Conservation (phyloP, 2,113 vertebrate genomes). For the Ictalurus punctatus region DNA sequence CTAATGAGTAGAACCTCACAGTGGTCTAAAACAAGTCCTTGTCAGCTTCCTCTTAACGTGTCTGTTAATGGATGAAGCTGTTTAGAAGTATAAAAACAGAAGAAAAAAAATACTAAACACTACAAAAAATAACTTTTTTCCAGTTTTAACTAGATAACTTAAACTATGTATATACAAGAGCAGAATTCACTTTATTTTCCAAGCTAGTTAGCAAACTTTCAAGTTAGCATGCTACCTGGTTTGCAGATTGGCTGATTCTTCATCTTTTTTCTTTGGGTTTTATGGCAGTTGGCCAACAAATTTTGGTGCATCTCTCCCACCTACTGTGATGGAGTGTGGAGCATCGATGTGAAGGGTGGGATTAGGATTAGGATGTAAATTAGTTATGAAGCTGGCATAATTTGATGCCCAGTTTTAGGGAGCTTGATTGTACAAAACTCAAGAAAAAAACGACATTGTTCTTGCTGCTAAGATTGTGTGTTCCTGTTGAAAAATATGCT, state of each 20-base stretch:
- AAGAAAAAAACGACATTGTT: background rate
- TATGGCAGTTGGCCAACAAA: too few relatives aligned
- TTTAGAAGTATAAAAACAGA: too few relatives aligned
- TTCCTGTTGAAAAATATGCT: background rate
- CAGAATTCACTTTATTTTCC: background rate
- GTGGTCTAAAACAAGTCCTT: background rate
- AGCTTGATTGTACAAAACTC: background rate
- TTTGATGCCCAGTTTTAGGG: background rate
- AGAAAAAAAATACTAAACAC: background rate
- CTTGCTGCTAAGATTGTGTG: background rate
- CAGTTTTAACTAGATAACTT: background rate
- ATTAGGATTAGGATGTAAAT: background rate
- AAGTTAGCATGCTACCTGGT: background rate
- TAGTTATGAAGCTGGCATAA: background rate
- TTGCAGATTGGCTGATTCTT: background rate
- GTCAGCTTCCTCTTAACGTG: background rate
- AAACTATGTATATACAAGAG: background rate
- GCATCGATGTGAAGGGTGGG: too few relatives aligned
- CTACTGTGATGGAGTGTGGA: too few relatives aligned
- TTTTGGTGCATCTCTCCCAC: too few relatives aligned
- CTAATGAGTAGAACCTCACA: background rate
- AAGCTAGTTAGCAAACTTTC: background rate
- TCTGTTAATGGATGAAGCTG: background rate
- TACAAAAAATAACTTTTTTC: background rate
- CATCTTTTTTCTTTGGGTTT: too few relatives aligned